Conservation (phyloP, 2,113 vertebrate species). For the Bufo gargarizans region DNA sequence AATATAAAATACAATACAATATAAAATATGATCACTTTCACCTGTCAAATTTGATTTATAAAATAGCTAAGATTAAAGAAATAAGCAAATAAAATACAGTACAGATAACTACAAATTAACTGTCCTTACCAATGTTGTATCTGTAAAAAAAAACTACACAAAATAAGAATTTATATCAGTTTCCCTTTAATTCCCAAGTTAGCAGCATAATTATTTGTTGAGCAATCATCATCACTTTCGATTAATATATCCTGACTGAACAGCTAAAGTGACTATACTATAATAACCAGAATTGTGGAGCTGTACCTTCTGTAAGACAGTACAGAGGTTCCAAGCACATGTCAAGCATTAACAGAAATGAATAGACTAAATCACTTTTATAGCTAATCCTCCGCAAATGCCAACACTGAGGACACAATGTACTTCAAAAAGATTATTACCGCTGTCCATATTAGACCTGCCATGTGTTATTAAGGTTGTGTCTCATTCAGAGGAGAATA, state of each 20-base stretch:
- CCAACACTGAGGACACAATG: slow-evolving; percentile 40
- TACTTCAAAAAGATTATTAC: slow-evolving; percentile 39
- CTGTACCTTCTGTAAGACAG: slow-evolving; percentile 1
- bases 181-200: not conserved
- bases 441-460: slow-evolving; percentile 28
- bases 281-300: not conserved
- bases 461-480: slow-evolving; percentile 34
- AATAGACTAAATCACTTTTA: slow-evolving; percentile 47
- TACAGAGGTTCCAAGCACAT: slow-evolving; percentile 18
- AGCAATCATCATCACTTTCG: not conserved
- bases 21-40: too few species aligned
- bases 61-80: too few species aligned
- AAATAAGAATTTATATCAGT: not conserved
- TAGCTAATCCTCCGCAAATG: slow-evolving; percentile 43
- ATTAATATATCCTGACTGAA: not conserved
- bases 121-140: not conserved
- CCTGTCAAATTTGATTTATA: too few species aligned
- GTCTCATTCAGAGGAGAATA: slow-evolving; percentile 30
- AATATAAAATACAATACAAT: too few species aligned
- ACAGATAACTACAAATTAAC: too few species aligned
- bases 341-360: slow-evolving; percentile 26
- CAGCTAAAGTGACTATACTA: not conserved
- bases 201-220: not conserved
- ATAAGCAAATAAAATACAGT: too few species aligned
- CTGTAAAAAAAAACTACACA: not conserved